Base-by-base conservation (phyloP, 2,113 vertebrate genomes). In the Tyrannus savana region DNA sequence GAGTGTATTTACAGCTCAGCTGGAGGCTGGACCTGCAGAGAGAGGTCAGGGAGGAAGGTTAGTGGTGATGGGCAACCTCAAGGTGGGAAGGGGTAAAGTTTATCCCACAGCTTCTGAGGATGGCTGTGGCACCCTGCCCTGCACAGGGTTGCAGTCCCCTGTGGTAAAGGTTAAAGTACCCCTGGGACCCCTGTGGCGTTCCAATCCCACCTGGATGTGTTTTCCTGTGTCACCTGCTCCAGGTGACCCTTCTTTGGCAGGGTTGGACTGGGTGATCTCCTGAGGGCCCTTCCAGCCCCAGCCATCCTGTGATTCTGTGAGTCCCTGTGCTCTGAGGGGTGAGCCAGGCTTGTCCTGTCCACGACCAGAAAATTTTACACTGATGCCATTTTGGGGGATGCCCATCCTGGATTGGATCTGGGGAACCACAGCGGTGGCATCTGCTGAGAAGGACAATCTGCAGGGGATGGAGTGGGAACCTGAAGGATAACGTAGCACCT, bases 371-470 rank as follows among this genome's bases (percentile, higher is more conserved):
- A 39, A 22, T 8, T 53, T 73, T 58, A 39, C 33, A 27, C 30
- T 42, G 64, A 7, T 25, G 19, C 5, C 30, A 30, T 63, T 53
- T 5, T 39, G 42, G 47, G 27, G 27, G 14, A 50, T 33, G 21
- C 21, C 47, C 25, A 2, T 30, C 22, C 9, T 0, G 0, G 39
- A 39, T 35, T 24, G 44, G 33, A 56, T 7, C 25, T 25, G 41
- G 22, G 44, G 9, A 49, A 28, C 21, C 41, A n/a, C 41, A 72
- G 67, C 27, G 39, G 14, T 33, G 25, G 16, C 66, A 47, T 30
- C 79, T 76, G 19, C 31, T 28, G 42, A 62, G 44, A 19, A 90
- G 10, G 4, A 14, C 56, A 44, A 12, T 23, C 53, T 86, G 53
- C 49, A 66, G 72, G 33, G 23, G 30, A 42, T 33, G 49, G 25